phyloP scores from a whole-genome alignment of 2,888 invertebrate genomes.

The Lapara coniferarum region DNA sequence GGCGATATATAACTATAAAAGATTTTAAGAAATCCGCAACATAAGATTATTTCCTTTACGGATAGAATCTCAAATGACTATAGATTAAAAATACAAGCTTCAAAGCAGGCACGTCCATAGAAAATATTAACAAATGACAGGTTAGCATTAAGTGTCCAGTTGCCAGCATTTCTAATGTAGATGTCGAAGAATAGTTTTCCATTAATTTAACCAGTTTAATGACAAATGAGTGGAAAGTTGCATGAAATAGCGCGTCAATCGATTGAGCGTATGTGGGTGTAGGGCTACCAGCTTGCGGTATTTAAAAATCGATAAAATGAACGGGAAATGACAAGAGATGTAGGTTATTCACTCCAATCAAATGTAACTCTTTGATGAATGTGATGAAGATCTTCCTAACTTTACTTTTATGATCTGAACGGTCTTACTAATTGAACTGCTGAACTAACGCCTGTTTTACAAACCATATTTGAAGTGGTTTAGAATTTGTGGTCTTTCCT shows the following conservation, averaged over 20 bases:
- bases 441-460: no score
- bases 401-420: no score
- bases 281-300: not conserved
- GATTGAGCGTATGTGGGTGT: not conserved
- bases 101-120: not conserved
- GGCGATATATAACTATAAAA: no score
- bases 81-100: not conserved
- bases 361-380: not conserved
- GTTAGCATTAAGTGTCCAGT: not conserved
- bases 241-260: conserved; percentile 12
- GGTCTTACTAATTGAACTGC: no score
- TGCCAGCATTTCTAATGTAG: not conserved
- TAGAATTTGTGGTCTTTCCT: no score
- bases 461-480: no score
- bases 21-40: no score
- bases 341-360: not conserved
- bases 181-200: conserved; percentile 16
- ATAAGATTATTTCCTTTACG: no score
- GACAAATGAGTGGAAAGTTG: conserved; percentile 22
- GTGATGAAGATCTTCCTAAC: no score
- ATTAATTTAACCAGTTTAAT: conserved; percentile 19
- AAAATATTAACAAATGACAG: not conserved
- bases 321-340: not conserved
- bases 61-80: no score
- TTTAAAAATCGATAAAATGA: not conserved